A percentile compares a stretch with the other conserved stretches of the same genome.
Evolutionary conservation across 2,797 vertebrate species (phyloP).

Genomic region (Halcyon smyrnensis): DNA sequence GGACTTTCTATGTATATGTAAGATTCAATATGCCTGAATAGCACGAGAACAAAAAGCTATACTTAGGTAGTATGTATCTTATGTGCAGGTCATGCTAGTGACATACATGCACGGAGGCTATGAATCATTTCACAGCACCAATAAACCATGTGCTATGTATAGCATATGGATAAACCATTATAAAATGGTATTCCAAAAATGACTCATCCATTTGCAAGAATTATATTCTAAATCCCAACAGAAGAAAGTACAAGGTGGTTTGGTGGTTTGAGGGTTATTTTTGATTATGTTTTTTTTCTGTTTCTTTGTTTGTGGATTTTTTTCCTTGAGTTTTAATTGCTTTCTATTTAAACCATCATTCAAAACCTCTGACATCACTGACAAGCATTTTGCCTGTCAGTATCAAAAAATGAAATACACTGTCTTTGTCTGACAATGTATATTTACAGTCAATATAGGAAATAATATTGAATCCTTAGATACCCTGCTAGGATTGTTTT

Average conservation of each 20-base stretch:
- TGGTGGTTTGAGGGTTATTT: background rate
- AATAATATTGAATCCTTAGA: background rate
- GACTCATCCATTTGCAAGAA: background rate
- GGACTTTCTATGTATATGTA: background rate
- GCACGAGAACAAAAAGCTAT: background rate
- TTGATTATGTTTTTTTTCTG: fast-evolving
- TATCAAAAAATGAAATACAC: background rate
- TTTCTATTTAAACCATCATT: background rate
- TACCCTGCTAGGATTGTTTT: background rate
- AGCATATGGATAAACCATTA: background rate
- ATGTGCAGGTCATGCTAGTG: background rate
- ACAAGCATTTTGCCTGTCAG: background rate
- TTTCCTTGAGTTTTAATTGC: background rate
- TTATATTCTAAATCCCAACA: background rate
- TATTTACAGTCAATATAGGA: background rate
- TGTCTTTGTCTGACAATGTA: background rate
- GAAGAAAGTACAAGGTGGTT: background rate
- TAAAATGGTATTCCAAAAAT: background rate
- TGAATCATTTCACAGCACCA: background rate
- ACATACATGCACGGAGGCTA: background rate
- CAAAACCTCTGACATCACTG: background rate
- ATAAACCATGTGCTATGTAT: background rate
- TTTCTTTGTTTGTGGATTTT: background rate
- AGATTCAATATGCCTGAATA: background rate
- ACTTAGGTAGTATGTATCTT: background rate